These are phyloP conservation scores for Synergus laeviventris DNA, from an alignment of 2,888 invertebrate species.

Conservation along the genomic window DNA sequence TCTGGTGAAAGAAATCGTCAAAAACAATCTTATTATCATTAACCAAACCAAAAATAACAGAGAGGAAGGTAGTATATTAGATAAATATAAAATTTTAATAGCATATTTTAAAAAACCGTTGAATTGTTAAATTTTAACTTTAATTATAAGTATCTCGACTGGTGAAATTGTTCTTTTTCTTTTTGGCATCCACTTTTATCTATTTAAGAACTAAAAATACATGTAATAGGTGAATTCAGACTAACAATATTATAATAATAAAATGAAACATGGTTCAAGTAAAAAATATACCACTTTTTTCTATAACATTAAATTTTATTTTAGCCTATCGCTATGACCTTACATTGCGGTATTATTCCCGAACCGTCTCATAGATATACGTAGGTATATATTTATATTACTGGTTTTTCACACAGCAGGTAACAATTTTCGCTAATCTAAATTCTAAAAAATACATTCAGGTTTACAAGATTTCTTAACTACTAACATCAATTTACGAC, in stretches of 20 bases:
- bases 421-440: constrained; percentile 68
- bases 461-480: constrained; percentile 58
- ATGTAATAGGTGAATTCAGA: too few relatives aligned
- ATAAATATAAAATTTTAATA: constrained; percentile 68
- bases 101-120: constrained; percentile 67
- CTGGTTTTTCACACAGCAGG: constrained; percentile 63
- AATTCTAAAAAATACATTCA: constrained; percentile 71
- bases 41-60: constrained; percentile 73
- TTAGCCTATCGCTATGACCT: constrained; percentile 71
- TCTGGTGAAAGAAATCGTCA: constrained; percentile 77
- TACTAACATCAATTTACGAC: constrained; percentile 26
- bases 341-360: constrained; percentile 70
- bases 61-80: constrained; percentile 75
- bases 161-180: too few relatives aligned
- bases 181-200: too few relatives aligned
- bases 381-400: constrained; percentile 56
- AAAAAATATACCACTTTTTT: background rate
- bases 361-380: constrained; percentile 65
- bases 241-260: too few relatives aligned
- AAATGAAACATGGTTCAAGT: background rate
- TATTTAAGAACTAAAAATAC: too few relatives aligned
- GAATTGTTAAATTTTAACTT: constrained; percentile 11
- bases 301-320: constrained; percentile 69
- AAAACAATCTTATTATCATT: constrained; percentile 75
- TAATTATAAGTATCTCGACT: too few relatives aligned